These are phyloP conservation scores for Neodiprion fabricii DNA, from an alignment of 1,140 invertebrate genomes.

Conservation along the genomic window DNA sequence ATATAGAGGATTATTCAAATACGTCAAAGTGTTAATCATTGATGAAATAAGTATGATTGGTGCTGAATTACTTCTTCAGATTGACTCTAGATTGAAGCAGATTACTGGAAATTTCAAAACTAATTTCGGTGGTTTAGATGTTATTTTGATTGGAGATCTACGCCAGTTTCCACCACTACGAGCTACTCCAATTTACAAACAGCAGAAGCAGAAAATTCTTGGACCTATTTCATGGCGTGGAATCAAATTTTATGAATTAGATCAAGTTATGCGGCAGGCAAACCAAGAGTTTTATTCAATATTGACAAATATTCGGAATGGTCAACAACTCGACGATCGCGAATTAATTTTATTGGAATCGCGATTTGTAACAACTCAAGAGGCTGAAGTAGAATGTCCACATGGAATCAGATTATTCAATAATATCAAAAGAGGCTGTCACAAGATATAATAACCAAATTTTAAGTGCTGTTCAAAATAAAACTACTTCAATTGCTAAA, in stretches of 20 bases:
- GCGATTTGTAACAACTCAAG: constrained; percentile 27
- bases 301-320: constrained; percentile 44
- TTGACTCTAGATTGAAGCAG: constrained; percentile 44
- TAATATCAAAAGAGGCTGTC: constrained; percentile 29
- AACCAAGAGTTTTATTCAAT: constrained; percentile 40
- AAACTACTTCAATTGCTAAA: constrained; percentile 31
- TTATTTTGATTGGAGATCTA: constrained; percentile 39
- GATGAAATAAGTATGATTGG: constrained; percentile 55
- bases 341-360: constrained; percentile 33
- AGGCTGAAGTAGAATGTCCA: constrained; percentile 28
- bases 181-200: constrained; percentile 25
- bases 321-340: constrained; percentile 22
- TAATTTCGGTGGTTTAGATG: constrained; percentile 36
- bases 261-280: constrained; percentile 39
- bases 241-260: constrained; percentile 36
- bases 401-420: constrained; percentile 35
- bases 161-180: constrained; percentile 35
- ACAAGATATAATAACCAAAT: constrained; percentile 24
- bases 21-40: constrained; percentile 48
- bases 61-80: constrained; percentile 29
- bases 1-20: constrained; percentile 28
- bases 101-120: constrained; percentile 40
- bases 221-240: constrained; percentile 26
- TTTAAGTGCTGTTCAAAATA: constrained; percentile 30
- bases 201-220: constrained; percentile 21